These are phyloP conservation scores for Cephus spinipes DNA, from an alignment of 2,888 invertebrate genomes.

Conservation along the genomic window DNA sequence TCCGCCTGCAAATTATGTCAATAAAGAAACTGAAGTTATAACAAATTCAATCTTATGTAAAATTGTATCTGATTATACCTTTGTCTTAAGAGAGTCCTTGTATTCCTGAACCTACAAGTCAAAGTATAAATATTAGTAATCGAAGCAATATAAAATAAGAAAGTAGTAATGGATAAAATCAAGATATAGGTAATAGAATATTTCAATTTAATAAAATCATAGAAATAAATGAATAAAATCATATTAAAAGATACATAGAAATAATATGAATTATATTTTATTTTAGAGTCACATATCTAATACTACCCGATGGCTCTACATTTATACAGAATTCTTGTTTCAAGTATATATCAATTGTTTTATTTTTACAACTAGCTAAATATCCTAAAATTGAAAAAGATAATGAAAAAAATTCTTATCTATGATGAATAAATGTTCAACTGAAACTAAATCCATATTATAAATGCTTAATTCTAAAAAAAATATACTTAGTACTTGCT, in stretches of 20 bases:
- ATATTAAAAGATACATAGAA: not conserved
- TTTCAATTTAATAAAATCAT: not conserved
- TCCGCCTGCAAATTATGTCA: slow-evolving; percentile 73
- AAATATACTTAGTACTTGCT: not conserved
- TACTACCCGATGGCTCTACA: not conserved
- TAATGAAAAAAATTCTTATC: not conserved
- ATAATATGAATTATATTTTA: not conserved
- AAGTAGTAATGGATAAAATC: not conserved
- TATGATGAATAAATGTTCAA: too few relatives aligned
- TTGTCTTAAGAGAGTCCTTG: slow-evolving; percentile 87
- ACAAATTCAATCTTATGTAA: not conserved
- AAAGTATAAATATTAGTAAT: slow-evolving; percentile 32
- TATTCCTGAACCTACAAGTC: slow-evolving; percentile 86
- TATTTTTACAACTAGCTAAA: not conserved
- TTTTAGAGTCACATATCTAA: not conserved
- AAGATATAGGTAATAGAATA: not conserved
- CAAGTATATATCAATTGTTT: not conserved
- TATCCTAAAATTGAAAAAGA: not conserved
- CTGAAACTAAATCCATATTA: not conserved
- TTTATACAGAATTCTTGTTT: not conserved
- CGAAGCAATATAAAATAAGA: not conserved
- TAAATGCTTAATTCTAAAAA: not conserved
- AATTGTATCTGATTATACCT: slow-evolving; percentile 66
- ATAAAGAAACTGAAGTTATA: not conserved
- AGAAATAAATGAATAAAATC: too few relatives aligned